Evolutionary conservation across 2,797 vertebrate species (phyloP).

Genomic region (Pteropus rufus): DNA sequence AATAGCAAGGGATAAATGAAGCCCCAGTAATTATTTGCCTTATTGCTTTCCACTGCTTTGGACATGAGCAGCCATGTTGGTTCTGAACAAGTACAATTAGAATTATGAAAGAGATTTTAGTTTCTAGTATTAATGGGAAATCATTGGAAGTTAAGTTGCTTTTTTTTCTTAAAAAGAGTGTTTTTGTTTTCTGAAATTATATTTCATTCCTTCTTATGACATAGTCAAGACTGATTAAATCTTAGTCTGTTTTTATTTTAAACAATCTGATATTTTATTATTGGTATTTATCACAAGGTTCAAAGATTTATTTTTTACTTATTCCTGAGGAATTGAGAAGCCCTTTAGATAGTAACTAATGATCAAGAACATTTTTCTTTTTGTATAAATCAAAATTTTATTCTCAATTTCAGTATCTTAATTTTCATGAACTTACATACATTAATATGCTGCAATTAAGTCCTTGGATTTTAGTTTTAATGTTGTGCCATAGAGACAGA

Average conservation of each 20-base stretch:
- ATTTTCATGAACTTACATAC: conserved; percentile 71
- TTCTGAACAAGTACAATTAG: neutral
- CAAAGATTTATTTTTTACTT: conserved; percentile 6
- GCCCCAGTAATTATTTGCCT: neutral
- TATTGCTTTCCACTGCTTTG: neutral
- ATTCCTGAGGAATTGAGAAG: conserved; percentile 27
- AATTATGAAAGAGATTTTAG: neutral
- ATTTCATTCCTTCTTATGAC: neutral
- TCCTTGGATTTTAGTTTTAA: conserved; percentile 52
- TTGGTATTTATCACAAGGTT: conserved; percentile 23
- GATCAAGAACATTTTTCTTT: conserved; percentile 3
- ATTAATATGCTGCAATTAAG: conserved; percentile 2
- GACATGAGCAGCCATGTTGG: neutral
- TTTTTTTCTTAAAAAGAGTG: neutral
- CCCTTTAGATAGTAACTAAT: conserved; percentile 2
- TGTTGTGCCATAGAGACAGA: conserved; percentile 22
- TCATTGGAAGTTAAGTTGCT: conserved; percentile 24
- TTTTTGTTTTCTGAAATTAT: conserved; percentile 17
- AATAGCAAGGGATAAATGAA: neutral
- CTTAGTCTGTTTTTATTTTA: neutral
- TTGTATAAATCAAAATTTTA: conserved; percentile 53
- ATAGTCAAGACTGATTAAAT: neutral
- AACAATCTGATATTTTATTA: neutral
- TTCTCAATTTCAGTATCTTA: conserved; percentile 28
- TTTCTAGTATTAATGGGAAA: conserved; percentile 26